Evolutionary conservation across 2,888 invertebrate genomes (phyloP), one percentile per base, ranked within the genome.

Genomic region (Thalpophila matura): DNA sequence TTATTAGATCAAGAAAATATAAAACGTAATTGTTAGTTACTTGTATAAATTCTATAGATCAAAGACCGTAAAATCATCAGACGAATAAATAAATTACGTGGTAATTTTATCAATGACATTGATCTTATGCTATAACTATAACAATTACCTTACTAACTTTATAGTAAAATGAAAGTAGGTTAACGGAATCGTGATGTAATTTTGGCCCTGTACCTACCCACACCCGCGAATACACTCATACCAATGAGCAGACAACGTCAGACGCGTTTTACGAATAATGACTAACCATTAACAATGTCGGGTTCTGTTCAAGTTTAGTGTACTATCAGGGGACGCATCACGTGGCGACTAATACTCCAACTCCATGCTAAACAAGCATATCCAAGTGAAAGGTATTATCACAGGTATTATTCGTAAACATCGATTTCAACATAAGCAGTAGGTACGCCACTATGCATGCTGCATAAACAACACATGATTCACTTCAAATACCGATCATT

Each of bases 111-210:
- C 63, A 74, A 70, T 74, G 76, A 61, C 79, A 82, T 80, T 81
- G 77, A 67, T 68, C 68, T 75, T 71, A 56, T 40, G 60, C 63
- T 71, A 14, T 68, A 58, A 58, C 60, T 77, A 77, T 76, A 77
- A 76, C 77, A 79, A 74, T 72, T 64, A 80, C 72, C 80, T 80
- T 78, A 79, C 64, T 70, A 69, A 74, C 59, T 76, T 77, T 66
- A 76, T 73, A 77, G 76, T 70, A 74, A 84, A 84, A 82, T 79
- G 86, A 89, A 90, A 89, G 89, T 89, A 84, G 89, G 89, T 87
- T 87, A 86, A 79, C 76, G 71, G 73, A 75, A 76, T 79, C 69
- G 80, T 89, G 85, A 89, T 79, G 88, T 86, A 88, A 88, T 79
- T 74, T 75, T 81, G 88, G 86, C 89, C 88, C 87, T 88, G 89